Evolutionary conservation across 2,797 vertebrate genomes (phyloP), one percentile per base, ranked within the genome.

Genomic region (Synanceia verrucosa): DNA sequence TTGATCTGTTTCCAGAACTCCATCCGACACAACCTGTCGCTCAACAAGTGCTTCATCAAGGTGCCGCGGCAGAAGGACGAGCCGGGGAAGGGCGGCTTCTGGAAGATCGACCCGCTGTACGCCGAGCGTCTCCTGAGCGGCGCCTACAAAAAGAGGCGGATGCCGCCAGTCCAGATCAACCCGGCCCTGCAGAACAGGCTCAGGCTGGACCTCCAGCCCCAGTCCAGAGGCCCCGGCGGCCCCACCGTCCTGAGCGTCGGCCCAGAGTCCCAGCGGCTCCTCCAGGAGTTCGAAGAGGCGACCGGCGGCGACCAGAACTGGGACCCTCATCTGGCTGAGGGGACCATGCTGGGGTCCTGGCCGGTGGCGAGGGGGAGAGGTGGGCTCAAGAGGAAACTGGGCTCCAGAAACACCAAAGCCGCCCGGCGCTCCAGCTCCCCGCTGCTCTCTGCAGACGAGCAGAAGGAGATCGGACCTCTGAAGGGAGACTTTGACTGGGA

Each of bases 41-140:
- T 99, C 84, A 99, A 99, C 91, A 99, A 99, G 86, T 99, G 97
- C 89, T 99, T 99, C 90, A 97, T 98, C 91, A 99, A 98, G 86
- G 97, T 99, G 26, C 98, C 98, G 0, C 94, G 97, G 19, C 95
- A 97, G 93, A 99, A 99, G 61, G 96, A 97, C 0, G 97, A 99
- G 79, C 97, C 98, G 0, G 98, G 98, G 18, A 99, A 98, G 73
- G 98, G 98, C 0, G 98, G 98, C 0, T 99, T 98, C 93, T 99
- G 97, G 97, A 97, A 95, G 90, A 97, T 99, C 0, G 97, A 99
- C 84, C 98, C 98, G 0, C 95, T 95, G 70, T 97, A 99, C 0
- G 96, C 97, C 0, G 97, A 97, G 67, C 93, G 95, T 24, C 95
- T 98, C 67, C 95, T 98, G 83, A 98, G 89, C 0, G 95, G 96